Base-by-base conservation (phyloP, 2,113 vertebrate genomes). In the Rhineura floridana region DNA sequence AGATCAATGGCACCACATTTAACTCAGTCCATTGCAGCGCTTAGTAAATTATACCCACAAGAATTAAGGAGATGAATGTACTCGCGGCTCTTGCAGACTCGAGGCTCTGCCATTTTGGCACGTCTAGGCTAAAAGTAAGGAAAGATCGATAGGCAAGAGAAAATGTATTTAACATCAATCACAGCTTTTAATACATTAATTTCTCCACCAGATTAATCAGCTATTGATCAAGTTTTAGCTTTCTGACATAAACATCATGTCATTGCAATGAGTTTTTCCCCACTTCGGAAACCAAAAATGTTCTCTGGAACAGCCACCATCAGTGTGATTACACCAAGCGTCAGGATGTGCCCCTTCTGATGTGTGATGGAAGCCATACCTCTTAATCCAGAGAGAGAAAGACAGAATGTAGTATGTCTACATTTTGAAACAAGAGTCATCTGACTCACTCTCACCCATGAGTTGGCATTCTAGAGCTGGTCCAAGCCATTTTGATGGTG, bases 141-240 rank as follows among this genome's bases (percentile, higher is more conserved):
- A 36, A 90, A 91, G 93, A 96, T 96, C 94, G 1, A 96, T 95
- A 86, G 84, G 92, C 93, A 87, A 91, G 91, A 94, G 89, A 93
- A 93, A 96, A 94, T 93, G 94, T 82, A 95, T 95, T 92, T 92
- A 93, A 95, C 94, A 96, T 95, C 90, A 88, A 93, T 93, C 94
- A 90, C 93, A 90, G 93, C 92, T 93, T 93, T 95, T 96, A 96
- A 95, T 96, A 92, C 94, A 95, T 96, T 96, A 94, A 94, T 96
- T 96, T 96, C 93, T 96, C 91, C 89, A 55, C 93, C 95, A 94
- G 94, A 95, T 96, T 95, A 96, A 95, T 96, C 95, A 95, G 36
- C 93, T 95, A 95, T 96, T 85, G 95, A 96, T 93, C 93, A 94
- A 65, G 88, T 93, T 95, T 94, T 94, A 91, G 92, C 92, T 75